Percentiles rank a stretch among this genome's conserved stretches.
phyloP scores from a whole-genome alignment of 2,888 invertebrate genomes.

The Agrochola lychnidis region DNA sequence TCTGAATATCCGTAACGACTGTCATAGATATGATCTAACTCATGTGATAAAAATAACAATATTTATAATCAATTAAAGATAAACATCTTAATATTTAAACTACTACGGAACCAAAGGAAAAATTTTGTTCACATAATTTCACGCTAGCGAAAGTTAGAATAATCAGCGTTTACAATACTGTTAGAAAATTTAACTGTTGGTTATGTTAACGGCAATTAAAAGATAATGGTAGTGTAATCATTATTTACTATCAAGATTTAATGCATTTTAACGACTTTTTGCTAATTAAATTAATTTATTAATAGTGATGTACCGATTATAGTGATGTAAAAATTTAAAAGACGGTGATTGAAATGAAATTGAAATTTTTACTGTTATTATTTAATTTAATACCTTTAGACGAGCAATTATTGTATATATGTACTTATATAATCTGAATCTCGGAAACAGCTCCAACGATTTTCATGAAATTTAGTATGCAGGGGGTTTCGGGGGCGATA shows the following conservation, averaged over 20 bases:
- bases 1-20: neutral
- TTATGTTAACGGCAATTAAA: constrained; percentile 6
- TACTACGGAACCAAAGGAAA: constrained; percentile 11
- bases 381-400: too few relatives aligned
- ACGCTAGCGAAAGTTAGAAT: constrained; percentile 30
- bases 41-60: neutral
- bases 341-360: too few relatives aligned
- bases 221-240: neutral
- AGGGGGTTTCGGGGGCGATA: too few relatives aligned
- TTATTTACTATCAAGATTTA: neutral
- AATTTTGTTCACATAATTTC: constrained; percentile 27
- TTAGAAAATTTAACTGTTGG: constrained; percentile 26
- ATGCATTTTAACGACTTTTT: neutral
- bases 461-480: too few relatives aligned
- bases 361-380: too few relatives aligned
- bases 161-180: constrained; percentile 18
- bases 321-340: too few relatives aligned
- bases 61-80: neutral
- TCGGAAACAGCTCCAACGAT: too few relatives aligned
- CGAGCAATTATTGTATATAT: too few relatives aligned
- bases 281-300: neutral
- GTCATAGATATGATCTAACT: neutral
- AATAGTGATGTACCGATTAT: neutral
- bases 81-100: neutral
- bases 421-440: too few relatives aligned